Conservation (phyloP, 2,113 vertebrate genomes). For the Neogobius melanostomus region DNA sequence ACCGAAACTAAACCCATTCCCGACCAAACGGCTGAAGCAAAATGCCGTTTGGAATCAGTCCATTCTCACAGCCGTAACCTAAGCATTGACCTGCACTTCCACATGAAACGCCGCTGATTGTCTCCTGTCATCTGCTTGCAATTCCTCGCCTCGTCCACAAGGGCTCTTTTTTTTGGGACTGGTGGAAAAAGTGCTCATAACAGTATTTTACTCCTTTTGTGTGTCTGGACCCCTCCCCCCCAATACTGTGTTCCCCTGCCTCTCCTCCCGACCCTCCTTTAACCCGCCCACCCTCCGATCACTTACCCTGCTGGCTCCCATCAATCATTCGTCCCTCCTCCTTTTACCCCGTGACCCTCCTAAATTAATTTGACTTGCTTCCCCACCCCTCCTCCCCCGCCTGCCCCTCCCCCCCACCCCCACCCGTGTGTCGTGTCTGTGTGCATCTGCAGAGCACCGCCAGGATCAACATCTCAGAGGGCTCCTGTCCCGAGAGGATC, state of each 20-base stretch:
- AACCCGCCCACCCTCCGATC: background rate
- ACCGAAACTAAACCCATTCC: no score
- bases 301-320: conserved; percentile 13
- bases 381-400: background rate
- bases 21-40: no score
- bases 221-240: conserved; percentile 21
- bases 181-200: conserved; percentile 22
- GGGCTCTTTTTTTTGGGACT: conserved; percentile 31
- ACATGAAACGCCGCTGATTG: background rate
- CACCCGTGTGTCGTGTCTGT: conserved; percentile 6
- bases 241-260: conserved; percentile 45
- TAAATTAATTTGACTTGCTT: conserved; percentile 12
- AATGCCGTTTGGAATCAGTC: no score
- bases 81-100: background rate
- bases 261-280: background rate
- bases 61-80: no score
- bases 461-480: conserved; percentile 93
- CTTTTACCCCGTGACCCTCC: background rate
- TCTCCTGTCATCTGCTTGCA: background rate
- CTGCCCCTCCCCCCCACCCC: background rate
- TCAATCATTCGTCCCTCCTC: background rate
- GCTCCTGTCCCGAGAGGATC: conserved; percentile 90
- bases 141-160: conserved; percentile 48
- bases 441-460: conserved; percentile 83
- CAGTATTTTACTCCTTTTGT: conserved; percentile 32